Base-by-base conservation (phyloP, 1,140 invertebrate genomes). In the Chelonus insularis region DNA sequence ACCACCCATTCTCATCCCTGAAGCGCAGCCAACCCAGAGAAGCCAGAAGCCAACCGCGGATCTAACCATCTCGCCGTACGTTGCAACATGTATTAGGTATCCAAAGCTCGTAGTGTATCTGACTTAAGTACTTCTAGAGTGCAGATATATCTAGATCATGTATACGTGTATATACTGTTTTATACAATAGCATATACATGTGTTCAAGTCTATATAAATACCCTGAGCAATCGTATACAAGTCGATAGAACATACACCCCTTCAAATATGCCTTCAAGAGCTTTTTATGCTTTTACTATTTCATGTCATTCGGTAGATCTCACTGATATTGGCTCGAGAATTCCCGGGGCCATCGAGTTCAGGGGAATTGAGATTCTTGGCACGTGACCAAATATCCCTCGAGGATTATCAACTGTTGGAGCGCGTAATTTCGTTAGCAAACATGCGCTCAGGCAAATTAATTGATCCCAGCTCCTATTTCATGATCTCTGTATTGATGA, bases 331-430 rank as follows among this genome's bases (percentile, higher is more conserved):
- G 63, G 63, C 70, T 75, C 71, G 72, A 76, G 73, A 71, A 74
- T 68, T 65, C 61, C 68, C 52, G 60, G 11, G 20, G 45, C 20
- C 25, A 7, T 29, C 1, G 11, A 48, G 5, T 48, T 23, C 11
- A 4, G 21, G 3, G n/a, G 18, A 16, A 16, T 8, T 21, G 11
- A 37, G n/a, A 23, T 9, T 37, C 51, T 54, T 21, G 32, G 32
- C 75, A 76, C 74, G 75, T 76, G 75, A 39, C 62, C 63, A 60
- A 65, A 64, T 54, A 64, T 65, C 65, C 69, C 61, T 62, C 67
- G 62, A 61, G 70, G 73, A 67, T 71, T 68, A 66, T 58, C 68
- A 75, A 75, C 73, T 77, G 73, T 75, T 64, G 73, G 66, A 70
- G 68, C 74, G 64, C 67, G 66, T 76, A 75, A 77, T 72, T 66